A percentile compares a stretch with the other conserved stretches of the same genome.
Evolutionary conservation across 1,140 invertebrate species (phyloP).

Genomic region (Papilio aristodemus): DNA sequence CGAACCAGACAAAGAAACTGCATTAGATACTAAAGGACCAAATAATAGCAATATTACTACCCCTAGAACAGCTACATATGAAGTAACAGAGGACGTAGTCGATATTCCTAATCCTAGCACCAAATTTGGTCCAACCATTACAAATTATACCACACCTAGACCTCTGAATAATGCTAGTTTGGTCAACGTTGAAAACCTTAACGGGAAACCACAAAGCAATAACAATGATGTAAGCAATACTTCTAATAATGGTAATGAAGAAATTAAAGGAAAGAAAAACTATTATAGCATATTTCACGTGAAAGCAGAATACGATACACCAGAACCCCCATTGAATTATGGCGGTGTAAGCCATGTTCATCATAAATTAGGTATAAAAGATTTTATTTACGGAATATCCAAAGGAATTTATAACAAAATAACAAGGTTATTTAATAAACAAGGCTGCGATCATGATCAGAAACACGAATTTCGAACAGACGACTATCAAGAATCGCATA

Average conservation of each 20-base stretch:
- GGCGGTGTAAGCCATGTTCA: constrained; percentile 23
- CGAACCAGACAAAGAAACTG: not conserved
- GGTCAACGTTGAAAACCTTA: constrained; percentile 17
- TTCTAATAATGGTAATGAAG: constrained; percentile 25
- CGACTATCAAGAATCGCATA: not conserved
- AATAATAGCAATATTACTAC: constrained; percentile 12
- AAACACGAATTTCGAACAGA: constrained; percentile 12
- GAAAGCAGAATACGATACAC: constrained; percentile 44
- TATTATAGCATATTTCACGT: constrained; percentile 47
- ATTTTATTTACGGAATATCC: constrained; percentile 44
- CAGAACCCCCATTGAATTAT: constrained; percentile 11
- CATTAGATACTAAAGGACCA: not conserved
- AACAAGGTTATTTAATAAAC: constrained; percentile 37
- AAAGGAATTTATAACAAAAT: constrained; percentile 45
- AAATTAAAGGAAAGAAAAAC: constrained; percentile 44
- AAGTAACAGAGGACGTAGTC: constrained; percentile 57
- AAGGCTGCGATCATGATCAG: constrained; percentile 25
- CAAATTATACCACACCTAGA: constrained; percentile 45
- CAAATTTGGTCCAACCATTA: constrained; percentile 42
- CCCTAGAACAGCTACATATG: constrained; percentile 40
- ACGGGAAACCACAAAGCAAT: constrained; percentile 1
- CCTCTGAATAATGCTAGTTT: constrained; percentile 43
- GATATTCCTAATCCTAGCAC: constrained; percentile 54
- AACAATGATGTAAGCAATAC: constrained; percentile 26
- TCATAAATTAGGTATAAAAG: constrained; percentile 39